These are phyloP conservation scores for Bos indicus DNA, from an alignment of 2,113 vertebrate genomes.

Conservation along the genomic window DNA sequence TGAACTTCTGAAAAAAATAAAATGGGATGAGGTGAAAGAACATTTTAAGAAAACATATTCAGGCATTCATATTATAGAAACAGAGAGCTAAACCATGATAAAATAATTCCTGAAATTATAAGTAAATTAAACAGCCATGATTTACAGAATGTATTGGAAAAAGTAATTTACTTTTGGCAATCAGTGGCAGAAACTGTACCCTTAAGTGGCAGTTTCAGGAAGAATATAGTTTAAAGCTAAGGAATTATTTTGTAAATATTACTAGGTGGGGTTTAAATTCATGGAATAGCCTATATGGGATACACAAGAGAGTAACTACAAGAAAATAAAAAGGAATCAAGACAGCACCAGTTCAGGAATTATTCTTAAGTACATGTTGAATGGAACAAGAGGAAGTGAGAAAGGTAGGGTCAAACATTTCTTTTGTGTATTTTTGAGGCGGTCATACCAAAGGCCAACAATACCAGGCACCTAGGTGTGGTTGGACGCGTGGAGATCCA, in stretches of 20 bases:
- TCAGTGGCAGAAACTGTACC: not conserved
- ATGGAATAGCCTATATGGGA: not conserved
- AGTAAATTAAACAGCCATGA: not conserved
- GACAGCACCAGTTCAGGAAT: not conserved
- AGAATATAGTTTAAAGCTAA: not conserved
- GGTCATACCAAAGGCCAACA: not conserved
- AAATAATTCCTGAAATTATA: not conserved
- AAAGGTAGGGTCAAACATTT: not conserved
- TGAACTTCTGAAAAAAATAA: not conserved
- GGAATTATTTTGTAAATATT: not conserved
- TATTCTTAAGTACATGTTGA: not conserved
- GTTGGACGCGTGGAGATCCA: fast-evolving
- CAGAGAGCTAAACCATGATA: not conserved
- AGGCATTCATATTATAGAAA: not conserved
- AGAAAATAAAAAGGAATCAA: not conserved
- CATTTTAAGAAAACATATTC: not conserved
- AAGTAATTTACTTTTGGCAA: not conserved
- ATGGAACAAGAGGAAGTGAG: not conserved
- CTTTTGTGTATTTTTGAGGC: not conserved
- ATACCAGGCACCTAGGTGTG: not conserved
- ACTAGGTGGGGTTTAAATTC: not conserved
- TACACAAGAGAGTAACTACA: not conserved
- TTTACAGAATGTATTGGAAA: not conserved
- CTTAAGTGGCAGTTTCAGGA: not conserved
- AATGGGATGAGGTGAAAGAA: not conserved